These are phyloP conservation scores for Microcebus lehilahytsara DNA, from an alignment of 2,113 vertebrate genomes.

Conservation along the genomic window DNA sequence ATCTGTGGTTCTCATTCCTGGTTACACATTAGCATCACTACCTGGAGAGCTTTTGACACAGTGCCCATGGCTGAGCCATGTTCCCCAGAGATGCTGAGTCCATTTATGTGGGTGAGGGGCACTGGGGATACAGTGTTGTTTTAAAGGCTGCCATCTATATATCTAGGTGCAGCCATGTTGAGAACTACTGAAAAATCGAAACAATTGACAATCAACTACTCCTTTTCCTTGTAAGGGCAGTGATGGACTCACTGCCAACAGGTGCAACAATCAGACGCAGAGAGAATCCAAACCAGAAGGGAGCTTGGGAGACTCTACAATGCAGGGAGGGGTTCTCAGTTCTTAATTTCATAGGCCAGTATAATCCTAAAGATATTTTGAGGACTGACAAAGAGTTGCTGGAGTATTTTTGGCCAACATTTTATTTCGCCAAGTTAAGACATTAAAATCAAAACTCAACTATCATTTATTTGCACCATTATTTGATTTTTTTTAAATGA, in stretches of 20 bases:
- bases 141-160: background rate
- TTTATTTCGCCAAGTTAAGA: background rate
- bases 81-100: background rate
- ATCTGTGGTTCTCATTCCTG: background rate
- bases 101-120: background rate
- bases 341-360: background rate
- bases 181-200: background rate
- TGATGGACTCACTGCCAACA: background rate
- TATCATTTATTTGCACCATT: background rate
- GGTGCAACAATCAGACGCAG: background rate
- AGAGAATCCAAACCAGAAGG: background rate
- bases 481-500: background rate
- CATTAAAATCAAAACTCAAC: slow-evolving; percentile 1
- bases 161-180: background rate
- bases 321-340: background rate
- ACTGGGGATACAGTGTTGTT: background rate
- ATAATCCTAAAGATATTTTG: background rate
- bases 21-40: background rate
- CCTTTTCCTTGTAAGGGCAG: background rate
- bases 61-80: background rate
- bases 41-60: background rate
- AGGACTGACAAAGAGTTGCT: background rate
- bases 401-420: background rate
- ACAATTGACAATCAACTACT: background rate
- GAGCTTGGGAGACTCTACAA: background rate